phyloP scores from a whole-genome alignment of 2,797 vertebrate species.

The Xenops minutus region DNA sequence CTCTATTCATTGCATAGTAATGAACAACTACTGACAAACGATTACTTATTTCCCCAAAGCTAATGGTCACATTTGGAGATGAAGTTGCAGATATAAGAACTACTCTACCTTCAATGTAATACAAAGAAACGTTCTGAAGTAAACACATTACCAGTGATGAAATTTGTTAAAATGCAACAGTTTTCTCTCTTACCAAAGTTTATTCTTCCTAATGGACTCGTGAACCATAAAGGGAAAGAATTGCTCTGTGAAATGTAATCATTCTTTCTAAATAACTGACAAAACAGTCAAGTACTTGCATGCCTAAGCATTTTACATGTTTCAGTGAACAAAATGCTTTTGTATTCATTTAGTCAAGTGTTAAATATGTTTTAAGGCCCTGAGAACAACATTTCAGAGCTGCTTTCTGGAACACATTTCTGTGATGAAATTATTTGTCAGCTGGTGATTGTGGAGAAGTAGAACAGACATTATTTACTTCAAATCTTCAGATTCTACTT shows the following conservation, averaged over 20 bases:
- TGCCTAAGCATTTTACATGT: constrained; percentile 56
- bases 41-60: not conserved
- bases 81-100: not conserved
- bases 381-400: constrained; percentile 44
- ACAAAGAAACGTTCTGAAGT: not conserved
- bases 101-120: not conserved
- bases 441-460: not conserved
- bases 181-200: not conserved
- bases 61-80: not conserved
- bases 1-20: not conserved
- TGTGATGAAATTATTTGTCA: constrained; percentile 65
- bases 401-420: constrained; percentile 46
- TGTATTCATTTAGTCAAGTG: constrained; percentile 62
- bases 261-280: constrained; percentile 9
- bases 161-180: not conserved
- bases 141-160: not conserved
- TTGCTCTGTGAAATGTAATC: constrained; percentile 38
- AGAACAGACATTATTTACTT: constrained; percentile 47
- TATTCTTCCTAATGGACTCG: not conserved
- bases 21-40: not conserved
- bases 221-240: not conserved
- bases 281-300: constrained; percentile 30
- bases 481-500: not conserved
- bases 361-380: constrained; percentile 63
- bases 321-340: constrained; percentile 57